Evolutionary conservation across 2,797 vertebrate genomes (phyloP), one percentile per base, ranked within the genome.

Genomic region (Coendou prehensilis): DNA sequence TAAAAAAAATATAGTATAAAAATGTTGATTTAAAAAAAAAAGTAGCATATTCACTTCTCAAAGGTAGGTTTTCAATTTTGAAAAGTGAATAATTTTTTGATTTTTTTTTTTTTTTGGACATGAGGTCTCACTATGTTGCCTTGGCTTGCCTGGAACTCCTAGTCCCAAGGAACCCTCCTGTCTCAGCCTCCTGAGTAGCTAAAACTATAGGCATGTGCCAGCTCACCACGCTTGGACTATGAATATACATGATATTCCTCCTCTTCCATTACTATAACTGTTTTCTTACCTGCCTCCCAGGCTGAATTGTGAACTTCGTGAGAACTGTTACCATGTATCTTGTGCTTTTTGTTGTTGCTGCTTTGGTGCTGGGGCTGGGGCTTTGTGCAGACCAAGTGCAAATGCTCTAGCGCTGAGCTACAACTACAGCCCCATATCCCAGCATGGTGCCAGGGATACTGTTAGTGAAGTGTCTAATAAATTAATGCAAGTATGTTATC

Each of bases 391-490:
- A n/a, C 47, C n/a, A 69, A 54, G 13, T 28, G 22, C 33, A 54
- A 13, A 22, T 14, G 2, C 50, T 86, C 13, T n/a, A 2, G 47
- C 26, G 56, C 64, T 56, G 14, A 71, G 50, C 20, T 54, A 10
- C 23, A 45, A 71, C 37, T 18, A 18, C 18, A 87, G 6, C 9
- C 28, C 7, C 18, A 11, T 64, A 54, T 59, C 18, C 17, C 71
- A 57, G 59, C 61, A 86, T 26, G 37, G 6, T 56, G 4, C 3
- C 9, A 0, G 23, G 64, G 18, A 78, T 9, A 54, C 0, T 28
- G 41, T 47, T 52, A 52, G 52, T 71, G 64, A 87, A 78, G 87
- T 84, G 52, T 82, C 86, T 86, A 89, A 71, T 59, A 87, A 92
- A 20, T 63, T 57, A 89, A 78, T 30, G 57, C 78, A 80, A n/a